Conservation (phyloP, 1,140 invertebrate genomes). For the Tetragnatha versicolor region DNA sequence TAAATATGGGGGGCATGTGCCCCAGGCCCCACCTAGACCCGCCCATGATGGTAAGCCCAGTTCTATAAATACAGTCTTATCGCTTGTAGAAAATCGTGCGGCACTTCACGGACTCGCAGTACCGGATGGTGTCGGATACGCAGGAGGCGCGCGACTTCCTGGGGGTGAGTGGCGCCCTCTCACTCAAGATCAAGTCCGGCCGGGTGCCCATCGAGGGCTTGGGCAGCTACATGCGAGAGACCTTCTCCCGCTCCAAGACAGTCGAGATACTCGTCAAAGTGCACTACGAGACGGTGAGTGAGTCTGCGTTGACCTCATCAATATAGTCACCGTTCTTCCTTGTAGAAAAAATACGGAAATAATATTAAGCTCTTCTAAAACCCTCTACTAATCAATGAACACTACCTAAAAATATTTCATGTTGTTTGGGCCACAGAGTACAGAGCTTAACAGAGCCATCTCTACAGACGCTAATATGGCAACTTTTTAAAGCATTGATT, state of each 20-base stretch:
- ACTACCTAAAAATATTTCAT: too few species aligned
- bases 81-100: constrained; percentile 15
- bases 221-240: constrained; percentile 39
- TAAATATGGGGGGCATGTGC: too few species aligned
- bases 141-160: constrained; percentile 50
- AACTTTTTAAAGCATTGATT: too few species aligned
- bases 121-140: constrained; percentile 29
- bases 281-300: constrained; percentile 53
- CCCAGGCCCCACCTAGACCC: too few species aligned
- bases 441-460: too few species aligned
- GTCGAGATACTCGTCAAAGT: constrained; percentile 55
- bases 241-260: constrained; percentile 10
- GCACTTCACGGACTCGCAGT: constrained; percentile 38
- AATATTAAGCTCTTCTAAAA: too few species aligned
- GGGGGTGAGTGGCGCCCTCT: constrained; percentile 22
- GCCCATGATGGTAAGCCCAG: background rate
- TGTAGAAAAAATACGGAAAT: too few species aligned
- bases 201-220: constrained; percentile 31
- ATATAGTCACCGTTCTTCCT: too few species aligned
- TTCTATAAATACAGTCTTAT: background rate
- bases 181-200: constrained; percentile 47
- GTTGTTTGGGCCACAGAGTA: too few species aligned
- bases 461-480: too few species aligned
- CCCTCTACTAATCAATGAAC: too few species aligned
- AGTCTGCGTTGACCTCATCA: too few species aligned